Evolutionary conservation across 2,113 vertebrate genomes (phyloP), one percentile per base, ranked within the genome.

Genomic region (Silurus glanis): DNA sequence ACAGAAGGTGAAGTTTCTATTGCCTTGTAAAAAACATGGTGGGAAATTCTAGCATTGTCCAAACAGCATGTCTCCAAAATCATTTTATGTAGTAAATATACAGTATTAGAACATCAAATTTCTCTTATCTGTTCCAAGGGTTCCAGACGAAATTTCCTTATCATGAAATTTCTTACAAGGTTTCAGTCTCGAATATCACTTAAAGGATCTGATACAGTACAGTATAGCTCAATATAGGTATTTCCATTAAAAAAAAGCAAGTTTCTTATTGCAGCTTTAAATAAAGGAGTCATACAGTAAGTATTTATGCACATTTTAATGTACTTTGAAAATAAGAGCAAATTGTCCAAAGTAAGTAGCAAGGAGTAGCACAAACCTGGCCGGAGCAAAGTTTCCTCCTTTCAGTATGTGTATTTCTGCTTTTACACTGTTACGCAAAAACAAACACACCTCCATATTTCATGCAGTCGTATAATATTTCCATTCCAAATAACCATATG

Each of bases 371-470:
- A 83, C 47, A 79, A 69, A 59, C 49, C 13, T 69, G 75, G 28
- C 75, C 76, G 21, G 80, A 85, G 84, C 14, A 66, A 67, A 53
- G 61, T 85, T 85, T 80, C 84, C 62, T 85, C 75, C 80, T 80
- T 80, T 58, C 76, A 69, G 84, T 80, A 62, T 69, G 28, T 71
- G 76, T 85, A 79, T 67, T 80, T 71, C 51, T 69, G 62, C 53
- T 71, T 80, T 71, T 64, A 59, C 21, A 47, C 17, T 23, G 37
- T 74, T 45, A 83, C n/a, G 13, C 67, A 23, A n/a, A 61, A 23
- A 47, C 67, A 84, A 69, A 83, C 51, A 66, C 28, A 71, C 5
- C 10, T n/a, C n/a, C 64, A 66, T 83, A 49, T 49, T 61, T 59
- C 69, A 74, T 83, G 55, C 82, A 47, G 69, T 14, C 23, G 49